Evolutionary conservation across 2,797 vertebrate species (phyloP).

Genomic region (Alauda arvensis): DNA sequence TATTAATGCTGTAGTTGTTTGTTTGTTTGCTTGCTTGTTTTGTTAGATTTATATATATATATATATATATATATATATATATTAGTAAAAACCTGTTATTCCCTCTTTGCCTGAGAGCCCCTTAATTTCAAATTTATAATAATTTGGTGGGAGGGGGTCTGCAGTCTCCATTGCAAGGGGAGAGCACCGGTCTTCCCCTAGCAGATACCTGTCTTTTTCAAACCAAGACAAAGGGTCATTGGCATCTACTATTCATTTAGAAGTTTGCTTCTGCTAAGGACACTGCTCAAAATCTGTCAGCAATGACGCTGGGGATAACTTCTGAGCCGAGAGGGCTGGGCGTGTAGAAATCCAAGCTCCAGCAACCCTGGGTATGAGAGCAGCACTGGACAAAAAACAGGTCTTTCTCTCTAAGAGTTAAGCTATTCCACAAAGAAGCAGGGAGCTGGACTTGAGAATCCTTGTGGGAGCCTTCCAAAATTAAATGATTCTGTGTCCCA

Average conservation of each 20-base stretch:
- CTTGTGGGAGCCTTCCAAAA: background rate
- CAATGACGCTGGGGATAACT: background rate
- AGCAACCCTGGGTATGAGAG: background rate
- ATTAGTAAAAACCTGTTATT: too few species aligned
- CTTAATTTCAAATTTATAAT: too few species aligned
- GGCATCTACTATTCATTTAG: background rate
- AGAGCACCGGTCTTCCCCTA: too few species aligned
- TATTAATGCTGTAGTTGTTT: too few species aligned
- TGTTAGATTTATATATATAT: too few species aligned
- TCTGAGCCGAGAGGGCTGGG: background rate
- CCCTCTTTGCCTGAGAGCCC: too few species aligned
- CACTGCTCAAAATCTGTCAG: background rate
- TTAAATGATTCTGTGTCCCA: background rate
- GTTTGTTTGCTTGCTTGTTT: too few species aligned
- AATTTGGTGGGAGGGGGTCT: too few species aligned
- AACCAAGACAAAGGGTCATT: background rate
- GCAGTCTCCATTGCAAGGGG: too few species aligned
- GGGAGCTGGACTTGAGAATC: background rate
- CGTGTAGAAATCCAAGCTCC: background rate
- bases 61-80: too few species aligned
- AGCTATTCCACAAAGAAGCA: background rate
- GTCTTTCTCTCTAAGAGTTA: background rate
- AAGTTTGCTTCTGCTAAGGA: background rate
- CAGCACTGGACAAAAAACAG: background rate
- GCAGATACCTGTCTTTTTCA: too few species aligned